Evolutionary conservation across 2,888 invertebrate genomes (phyloP).

Genomic region (Sesia bembeciformis): DNA sequence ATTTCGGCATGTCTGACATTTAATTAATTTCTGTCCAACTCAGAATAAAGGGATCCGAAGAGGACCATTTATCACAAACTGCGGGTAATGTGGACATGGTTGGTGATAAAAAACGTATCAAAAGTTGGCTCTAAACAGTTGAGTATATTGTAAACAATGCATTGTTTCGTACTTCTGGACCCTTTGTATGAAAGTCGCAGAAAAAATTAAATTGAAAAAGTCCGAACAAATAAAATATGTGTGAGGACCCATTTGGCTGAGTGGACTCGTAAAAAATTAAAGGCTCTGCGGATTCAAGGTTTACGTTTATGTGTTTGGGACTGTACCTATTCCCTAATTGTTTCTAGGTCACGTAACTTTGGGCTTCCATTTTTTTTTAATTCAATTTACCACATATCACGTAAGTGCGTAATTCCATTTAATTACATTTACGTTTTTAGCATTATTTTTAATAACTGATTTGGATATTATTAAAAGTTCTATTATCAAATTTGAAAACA

Average conservation of each 20-base stretch:
- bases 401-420: too few relatives aligned
- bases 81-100: slow-evolving; percentile 5
- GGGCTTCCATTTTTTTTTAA: too few relatives aligned
- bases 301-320: not conserved
- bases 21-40: slow-evolving; percentile 18
- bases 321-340: not conserved
- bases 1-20: slow-evolving; percentile 11
- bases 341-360: not conserved
- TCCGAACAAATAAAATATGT: not conserved
- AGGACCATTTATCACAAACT: slow-evolving; percentile 14
- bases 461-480: too few relatives aligned
- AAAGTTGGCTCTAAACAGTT: not conserved
- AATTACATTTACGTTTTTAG: too few relatives aligned
- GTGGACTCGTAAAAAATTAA: not conserved
- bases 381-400: too few relatives aligned
- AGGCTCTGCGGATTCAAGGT: not conserved
- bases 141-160: not conserved
- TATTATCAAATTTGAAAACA: too few relatives aligned
- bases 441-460: too few relatives aligned
- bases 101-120: not conserved
- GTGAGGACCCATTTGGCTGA: not conserved
- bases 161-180: not conserved
- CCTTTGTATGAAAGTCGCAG: not conserved
- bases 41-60: slow-evolving; percentile 13
- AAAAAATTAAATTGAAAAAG: not conserved